A percentile compares a stretch with the other conserved stretches of the same genome.
These are phyloP conservation scores for Pemphredon lugubris DNA, from an alignment of 2,888 invertebrate species.

Conservation along the genomic window DNA sequence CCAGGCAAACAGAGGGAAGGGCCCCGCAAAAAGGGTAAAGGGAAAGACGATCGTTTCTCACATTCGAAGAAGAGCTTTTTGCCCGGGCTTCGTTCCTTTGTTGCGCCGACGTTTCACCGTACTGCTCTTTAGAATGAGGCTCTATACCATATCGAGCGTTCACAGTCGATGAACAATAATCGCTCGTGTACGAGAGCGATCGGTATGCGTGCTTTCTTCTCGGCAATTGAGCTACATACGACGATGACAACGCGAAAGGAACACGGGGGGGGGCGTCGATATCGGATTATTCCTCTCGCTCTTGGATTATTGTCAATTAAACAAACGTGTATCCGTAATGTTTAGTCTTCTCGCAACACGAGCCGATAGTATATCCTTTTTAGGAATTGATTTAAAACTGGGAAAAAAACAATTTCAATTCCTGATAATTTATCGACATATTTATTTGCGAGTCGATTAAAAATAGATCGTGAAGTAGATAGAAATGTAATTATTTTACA, in stretches of 20 bases:
- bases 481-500: no score
- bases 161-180: conserved; percentile 62
- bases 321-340: no score
- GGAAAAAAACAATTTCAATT: no score
- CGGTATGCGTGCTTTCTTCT: background rate
- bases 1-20: background rate
- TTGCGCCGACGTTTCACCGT: conserved; percentile 41
- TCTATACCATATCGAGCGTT: conserved; percentile 51
- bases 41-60: conserved; percentile 34
- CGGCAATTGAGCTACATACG: background rate
- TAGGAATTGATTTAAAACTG: no score
- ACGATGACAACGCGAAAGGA: background rate
- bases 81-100: conserved; percentile 33
- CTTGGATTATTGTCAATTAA: no score
- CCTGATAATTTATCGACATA: no score
- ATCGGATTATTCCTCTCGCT: background rate
- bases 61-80: conserved; percentile 38
- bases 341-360: no score
- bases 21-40: background rate
- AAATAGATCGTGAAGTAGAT: no score
- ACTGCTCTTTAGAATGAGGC: conserved; percentile 10
- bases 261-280: no score
- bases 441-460: no score
- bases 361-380: no score
- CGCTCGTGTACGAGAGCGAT: conserved; percentile 33